phyloP scores from a whole-genome alignment of 2,888 invertebrate genomes.

The Drosophila aldrichi region DNA sequence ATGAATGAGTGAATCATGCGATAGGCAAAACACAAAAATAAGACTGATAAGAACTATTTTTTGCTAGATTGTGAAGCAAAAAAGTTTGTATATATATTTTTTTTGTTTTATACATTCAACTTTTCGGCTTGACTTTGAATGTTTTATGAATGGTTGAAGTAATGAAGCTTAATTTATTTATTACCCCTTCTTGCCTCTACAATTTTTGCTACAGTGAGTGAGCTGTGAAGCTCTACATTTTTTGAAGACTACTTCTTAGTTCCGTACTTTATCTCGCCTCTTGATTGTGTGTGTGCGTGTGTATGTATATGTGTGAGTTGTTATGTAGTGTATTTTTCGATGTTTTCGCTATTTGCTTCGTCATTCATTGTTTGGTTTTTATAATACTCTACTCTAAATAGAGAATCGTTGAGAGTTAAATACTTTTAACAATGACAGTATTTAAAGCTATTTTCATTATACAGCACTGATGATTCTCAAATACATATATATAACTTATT shows the following conservation, averaged over 20 bases:
- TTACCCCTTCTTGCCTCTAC: too few species aligned
- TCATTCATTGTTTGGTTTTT: slow-evolving; percentile 1
- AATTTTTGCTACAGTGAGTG: neutral
- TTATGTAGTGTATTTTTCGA: neutral
- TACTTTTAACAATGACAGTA: neutral
- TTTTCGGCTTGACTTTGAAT: neutral
- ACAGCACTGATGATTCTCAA: too few species aligned
- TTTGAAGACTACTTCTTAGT: neutral
- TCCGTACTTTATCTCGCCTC: neutral
- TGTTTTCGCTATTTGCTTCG: neutral
- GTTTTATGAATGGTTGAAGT: neutral
- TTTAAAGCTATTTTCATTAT: neutral
- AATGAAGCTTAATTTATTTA: neutral
- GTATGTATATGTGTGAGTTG: neutral
- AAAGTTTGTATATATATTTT: neutral
- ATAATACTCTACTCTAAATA: neutral
- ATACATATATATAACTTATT: too few species aligned
- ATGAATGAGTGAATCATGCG: slow-evolving; percentile 42
- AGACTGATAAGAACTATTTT: slow-evolving; percentile 42
- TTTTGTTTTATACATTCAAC: neutral
- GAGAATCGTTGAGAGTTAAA: neutral
- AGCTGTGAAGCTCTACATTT: slow-evolving; percentile 16
- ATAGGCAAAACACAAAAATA: slow-evolving; percentile 8
- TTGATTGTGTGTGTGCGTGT: neutral
- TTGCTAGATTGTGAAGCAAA: slow-evolving; percentile 9